phyloP scores from a whole-genome alignment of 2,113 vertebrate genomes.

The Muntiacus muntjak region DNA sequence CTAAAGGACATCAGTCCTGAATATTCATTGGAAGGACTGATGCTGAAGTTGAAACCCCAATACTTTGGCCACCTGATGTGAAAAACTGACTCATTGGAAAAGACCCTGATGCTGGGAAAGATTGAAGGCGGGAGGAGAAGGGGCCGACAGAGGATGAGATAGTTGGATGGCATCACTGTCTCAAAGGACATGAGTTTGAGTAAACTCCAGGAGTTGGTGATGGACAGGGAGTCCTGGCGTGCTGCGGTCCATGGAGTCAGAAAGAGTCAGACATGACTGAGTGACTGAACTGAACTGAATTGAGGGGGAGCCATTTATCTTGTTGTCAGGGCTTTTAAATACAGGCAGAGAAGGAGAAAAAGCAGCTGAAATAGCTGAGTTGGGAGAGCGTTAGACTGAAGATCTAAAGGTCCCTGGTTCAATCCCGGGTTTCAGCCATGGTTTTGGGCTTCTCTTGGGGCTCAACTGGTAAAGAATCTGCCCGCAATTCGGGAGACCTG shows the following conservation, averaged over 20 bases:
- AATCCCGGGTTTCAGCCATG: constrained; percentile 55
- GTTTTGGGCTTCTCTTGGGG: background rate
- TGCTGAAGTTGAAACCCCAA: background rate
- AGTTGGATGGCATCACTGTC: background rate
- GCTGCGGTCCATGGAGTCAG: fast-evolving
- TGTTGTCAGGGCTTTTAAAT: too few relatives aligned
- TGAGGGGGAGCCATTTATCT: too few relatives aligned
- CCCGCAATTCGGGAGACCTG: fast-evolving
- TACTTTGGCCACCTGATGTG: background rate
- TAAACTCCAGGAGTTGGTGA: fast-evolving
- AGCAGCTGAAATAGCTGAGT: constrained; percentile 63
- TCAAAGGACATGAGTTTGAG: background rate
- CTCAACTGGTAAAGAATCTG: background rate
- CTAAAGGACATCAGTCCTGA: background rate
- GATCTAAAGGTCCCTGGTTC: constrained; percentile 74
- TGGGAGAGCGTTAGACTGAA: constrained; percentile 60
- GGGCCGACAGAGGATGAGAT: background rate
- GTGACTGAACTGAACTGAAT: background rate
- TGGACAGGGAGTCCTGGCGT: background rate
- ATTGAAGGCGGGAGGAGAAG: background rate
- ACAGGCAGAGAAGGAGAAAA: background rate
- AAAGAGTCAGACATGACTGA: background rate
- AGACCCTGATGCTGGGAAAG: background rate
- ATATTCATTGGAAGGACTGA: background rate
- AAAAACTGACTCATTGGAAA: background rate